phyloP scores from a whole-genome alignment of 2,888 invertebrate species.

The Pyralis farinalis region DNA sequence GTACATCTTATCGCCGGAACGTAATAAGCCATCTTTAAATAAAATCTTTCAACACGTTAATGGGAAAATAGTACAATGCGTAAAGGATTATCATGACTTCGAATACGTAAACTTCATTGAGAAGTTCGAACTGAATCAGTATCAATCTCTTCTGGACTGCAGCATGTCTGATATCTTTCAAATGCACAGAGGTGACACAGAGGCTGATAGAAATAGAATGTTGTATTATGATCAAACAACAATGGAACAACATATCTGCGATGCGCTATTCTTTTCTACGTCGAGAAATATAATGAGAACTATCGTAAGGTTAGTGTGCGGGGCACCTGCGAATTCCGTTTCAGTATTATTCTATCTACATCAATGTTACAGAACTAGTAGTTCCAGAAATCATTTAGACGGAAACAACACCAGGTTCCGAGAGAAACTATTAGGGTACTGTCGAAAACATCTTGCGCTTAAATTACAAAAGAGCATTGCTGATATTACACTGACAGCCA shows the following conservation, averaged over 20 bases:
- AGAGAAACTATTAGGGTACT: slow-evolving; percentile 61
- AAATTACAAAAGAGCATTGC: slow-evolving; percentile 55
- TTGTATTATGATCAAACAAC: slow-evolving; percentile 58
- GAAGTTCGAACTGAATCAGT: slow-evolving; percentile 64
- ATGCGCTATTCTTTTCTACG: slow-evolving; percentile 48
- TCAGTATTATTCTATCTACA: slow-evolving; percentile 71
- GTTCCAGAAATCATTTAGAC: slow-evolving; percentile 53
- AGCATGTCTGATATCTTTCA: slow-evolving; percentile 54
- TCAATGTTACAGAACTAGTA: slow-evolving; percentile 59
- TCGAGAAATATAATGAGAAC: slow-evolving; percentile 65
- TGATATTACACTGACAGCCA: slow-evolving; percentile 49
- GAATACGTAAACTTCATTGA: slow-evolving; percentile 53
- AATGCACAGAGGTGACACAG: slow-evolving; percentile 22
- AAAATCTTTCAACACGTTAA: slow-evolving; percentile 61
- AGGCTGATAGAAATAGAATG: slow-evolving; percentile 34
- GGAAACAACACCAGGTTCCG: slow-evolving; percentile 58
- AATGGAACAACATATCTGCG: slow-evolving; percentile 62
- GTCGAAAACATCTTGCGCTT: slow-evolving; percentile 46
- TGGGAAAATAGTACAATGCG: slow-evolving; percentile 45
- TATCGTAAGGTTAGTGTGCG: slow-evolving; percentile 58
- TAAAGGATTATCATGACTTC: slow-evolving; percentile 52
- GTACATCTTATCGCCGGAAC: slow-evolving; percentile 41
- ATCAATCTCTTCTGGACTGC: slow-evolving; percentile 51
- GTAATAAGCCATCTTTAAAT: slow-evolving; percentile 27
- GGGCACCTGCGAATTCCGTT: slow-evolving; percentile 48